These are phyloP conservation scores for Notechis scutatus DNA, from an alignment of 2,113 vertebrate genomes.

Conservation along the genomic window DNA sequence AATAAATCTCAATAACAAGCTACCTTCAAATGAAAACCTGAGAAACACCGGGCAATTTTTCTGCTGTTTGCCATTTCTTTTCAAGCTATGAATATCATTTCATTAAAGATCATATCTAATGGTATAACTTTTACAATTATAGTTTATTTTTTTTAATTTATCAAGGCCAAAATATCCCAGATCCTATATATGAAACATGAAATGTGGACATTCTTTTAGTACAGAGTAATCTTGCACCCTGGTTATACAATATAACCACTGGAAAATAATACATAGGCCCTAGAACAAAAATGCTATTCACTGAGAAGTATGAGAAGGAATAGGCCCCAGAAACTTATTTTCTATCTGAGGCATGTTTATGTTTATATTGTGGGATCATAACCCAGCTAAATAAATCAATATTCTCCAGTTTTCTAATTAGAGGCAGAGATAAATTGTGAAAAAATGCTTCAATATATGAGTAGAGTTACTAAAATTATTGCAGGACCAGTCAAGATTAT, in stretches of 20 bases:
- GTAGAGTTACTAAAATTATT: neutral
- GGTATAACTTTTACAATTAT: neutral
- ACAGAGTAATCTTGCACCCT: neutral
- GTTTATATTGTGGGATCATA: neutral
- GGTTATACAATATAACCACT: neutral
- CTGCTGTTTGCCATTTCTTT: neutral
- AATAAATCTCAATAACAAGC: constrained; percentile 3
- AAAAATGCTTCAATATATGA: neutral
- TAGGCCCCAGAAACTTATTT: neutral
- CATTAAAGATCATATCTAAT: neutral
- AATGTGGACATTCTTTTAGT: neutral
- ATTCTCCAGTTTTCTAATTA: neutral
- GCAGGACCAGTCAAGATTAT: neutral
- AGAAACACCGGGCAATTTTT: neutral
- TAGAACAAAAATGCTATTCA: neutral
- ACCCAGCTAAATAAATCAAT: neutral
- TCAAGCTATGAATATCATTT: neutral
- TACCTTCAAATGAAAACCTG: neutral
- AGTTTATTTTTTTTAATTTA: neutral
- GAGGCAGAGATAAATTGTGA: neutral
- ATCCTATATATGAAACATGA: neutral
- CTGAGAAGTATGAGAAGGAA: neutral
- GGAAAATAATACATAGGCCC: neutral
- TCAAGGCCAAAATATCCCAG: neutral
- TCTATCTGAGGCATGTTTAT: neutral